Evolutionary conservation across 2,888 invertebrate species (phyloP).

Genomic region (Chrysotoxum bicinctum): DNA sequence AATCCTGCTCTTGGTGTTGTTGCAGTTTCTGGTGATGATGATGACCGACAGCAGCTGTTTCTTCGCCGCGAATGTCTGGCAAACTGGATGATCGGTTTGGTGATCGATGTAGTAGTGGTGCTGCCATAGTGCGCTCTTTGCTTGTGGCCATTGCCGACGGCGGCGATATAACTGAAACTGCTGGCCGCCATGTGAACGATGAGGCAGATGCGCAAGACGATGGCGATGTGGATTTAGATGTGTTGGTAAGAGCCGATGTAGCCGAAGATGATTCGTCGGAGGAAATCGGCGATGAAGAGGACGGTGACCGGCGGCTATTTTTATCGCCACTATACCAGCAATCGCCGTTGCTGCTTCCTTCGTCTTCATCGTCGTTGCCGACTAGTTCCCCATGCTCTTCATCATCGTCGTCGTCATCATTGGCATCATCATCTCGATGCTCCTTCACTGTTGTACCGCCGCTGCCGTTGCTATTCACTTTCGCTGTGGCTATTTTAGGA

Average conservation of each 20-base stretch:
- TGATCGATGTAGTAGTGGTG: conserved; percentile 68
- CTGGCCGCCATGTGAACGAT: conserved; percentile 79
- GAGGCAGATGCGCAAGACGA: conserved; percentile 76
- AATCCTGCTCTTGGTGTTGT: not conserved
- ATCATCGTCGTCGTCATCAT: conserved; percentile 7
- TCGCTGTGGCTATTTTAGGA: conserved; percentile 61
- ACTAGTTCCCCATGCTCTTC: conserved; percentile 28
- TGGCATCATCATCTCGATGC: conserved; percentile 11
- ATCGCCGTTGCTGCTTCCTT: conserved; percentile 28
- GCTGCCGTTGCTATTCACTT: conserved; percentile 23
- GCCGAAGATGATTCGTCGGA: conserved; percentile 75
- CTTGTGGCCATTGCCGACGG: conserved; percentile 41
- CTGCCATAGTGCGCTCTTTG: conserved; percentile 50
- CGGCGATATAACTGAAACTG: conserved; percentile 46
- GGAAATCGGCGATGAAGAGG: conserved; percentile 77
- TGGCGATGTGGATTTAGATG: conserved; percentile 70
- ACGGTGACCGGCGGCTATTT: conserved; percentile 75
- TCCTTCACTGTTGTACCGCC: conserved; percentile 12
- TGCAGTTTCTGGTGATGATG: conserved; percentile 70
- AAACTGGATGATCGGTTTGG: conserved; percentile 77
- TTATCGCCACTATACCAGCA: conserved; percentile 73
- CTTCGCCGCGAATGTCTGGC: conserved; percentile 80
- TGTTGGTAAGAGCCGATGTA: conserved; percentile 68
- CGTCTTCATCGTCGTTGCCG: conserved; percentile 40
- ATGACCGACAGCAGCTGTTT: conserved; percentile 75